Evolutionary conservation across 1,140 invertebrate genomes (phyloP), one percentile per base, ranked within the genome.

Genomic region (Drosophila tani): DNA sequence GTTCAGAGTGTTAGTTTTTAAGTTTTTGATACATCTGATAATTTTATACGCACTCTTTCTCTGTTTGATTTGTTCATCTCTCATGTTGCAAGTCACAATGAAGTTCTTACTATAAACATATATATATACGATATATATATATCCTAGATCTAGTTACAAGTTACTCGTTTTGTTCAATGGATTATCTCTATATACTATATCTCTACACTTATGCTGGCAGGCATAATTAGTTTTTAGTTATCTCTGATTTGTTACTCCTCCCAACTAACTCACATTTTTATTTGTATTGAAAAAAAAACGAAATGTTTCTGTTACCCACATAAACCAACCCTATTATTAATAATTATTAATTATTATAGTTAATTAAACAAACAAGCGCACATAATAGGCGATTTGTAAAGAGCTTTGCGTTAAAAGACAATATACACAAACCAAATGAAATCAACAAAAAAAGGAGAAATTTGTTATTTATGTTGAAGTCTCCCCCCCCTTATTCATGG

Each of bases 161-260:
- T 82, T 86, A 82, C 68, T 80, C 74, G 84, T 88, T 86, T 83
- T 87, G 84, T 87, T 87, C 70, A 88, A 88, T 88, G 83, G 83
- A 87, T 83, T 88, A 71, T 56, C 51, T 70, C 40, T 51, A 47
- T n/a, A n/a, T n/a, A n/a, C n/a, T n/a, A n/a, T n/a, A n/a, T 51
- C 53, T 35, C 40, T 15, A 64, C 60, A 74, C 38, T 58, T 84
- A 84, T 66, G 81, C 81, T 19, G 43, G 65, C 47, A 21, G 45
- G 53, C 68, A 79, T 75, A 86, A 71, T 60, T 67, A 76, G 59
- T 60, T 75, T 55, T 64, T 75, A 82, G 66, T 70, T 43, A 58
- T 62, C 49, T 76, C 49, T 76, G 63, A 75, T 87, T 74, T 85
- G 85, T 77, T 86, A 64, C 59, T 40, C 46, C 57, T 59, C 59